Evolutionary conservation across 2,113 vertebrate genomes (phyloP), one percentile per base, ranked within the genome.

Genomic region (Ophiodon elongatus): DNA sequence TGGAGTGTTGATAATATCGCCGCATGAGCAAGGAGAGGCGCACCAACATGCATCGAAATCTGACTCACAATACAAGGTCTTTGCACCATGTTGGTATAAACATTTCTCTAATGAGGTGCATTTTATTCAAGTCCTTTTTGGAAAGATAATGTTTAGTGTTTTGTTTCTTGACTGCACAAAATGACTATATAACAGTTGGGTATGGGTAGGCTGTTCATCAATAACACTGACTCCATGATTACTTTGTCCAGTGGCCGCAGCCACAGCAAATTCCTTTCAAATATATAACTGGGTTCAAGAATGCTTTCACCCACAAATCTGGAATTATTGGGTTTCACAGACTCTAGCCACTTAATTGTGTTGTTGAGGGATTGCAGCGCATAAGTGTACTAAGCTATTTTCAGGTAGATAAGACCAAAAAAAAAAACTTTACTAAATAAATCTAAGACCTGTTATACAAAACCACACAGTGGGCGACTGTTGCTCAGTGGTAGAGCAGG

Each of bases 1-100:
- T 74, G 80, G 59, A 72, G 41, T 83, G 86, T 85, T 88, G 86
- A 77, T 89, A 79, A 86, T 85, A 78, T 65, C 7, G 47, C 84
- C 74, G 27, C 54, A 75, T 45, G 57, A 74, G 83, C 74, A 72
- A 52, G 71, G 67, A 41, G 65, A 70, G 80, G 66, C 37, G 73
- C 59, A 59, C 13, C 37, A 33, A 31, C 25, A 80, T 69, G 71
- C 66, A 86, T 83, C 66, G 14, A 47, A 47, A 39, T 60, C 73
- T 57, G 37, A 33, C 25, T 50, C 54, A 56, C 14, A 27, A 1
- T 14, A 41, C 19, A 29, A 45, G 35, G 9, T 11, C 63, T 60
- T 11, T 25, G 4, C 4, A 62, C 65, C 31, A 8, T 62, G 59
- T 13, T 72, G 69, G 3, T 60, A 14, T 65, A 33, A 39, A 27